These are phyloP conservation scores for Chionoecetes opilio DNA, from an alignment of 1,140 invertebrate genomes.

Conservation along the genomic window DNA sequence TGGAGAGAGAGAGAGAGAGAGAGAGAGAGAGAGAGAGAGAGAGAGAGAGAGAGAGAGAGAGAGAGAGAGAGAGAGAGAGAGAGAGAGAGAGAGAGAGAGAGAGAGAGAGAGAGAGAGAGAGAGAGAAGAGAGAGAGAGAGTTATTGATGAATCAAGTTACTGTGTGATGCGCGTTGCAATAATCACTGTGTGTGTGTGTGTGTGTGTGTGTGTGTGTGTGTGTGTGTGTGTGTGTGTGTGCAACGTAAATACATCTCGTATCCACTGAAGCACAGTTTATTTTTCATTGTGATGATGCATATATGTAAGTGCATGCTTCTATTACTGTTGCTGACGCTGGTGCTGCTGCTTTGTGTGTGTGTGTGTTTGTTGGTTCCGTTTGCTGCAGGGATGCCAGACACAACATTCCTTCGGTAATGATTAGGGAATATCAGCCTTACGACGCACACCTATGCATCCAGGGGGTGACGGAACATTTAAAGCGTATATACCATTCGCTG, in stretches of 20 bases:
- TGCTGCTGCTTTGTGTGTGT: slow-evolving; percentile 42
- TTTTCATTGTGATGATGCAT: no score
- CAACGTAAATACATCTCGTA: no score
- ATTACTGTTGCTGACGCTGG: no score
- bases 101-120: slow-evolving; percentile 19
- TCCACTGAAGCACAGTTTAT: no score
- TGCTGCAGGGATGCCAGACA: not conserved
- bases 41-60: not conserved
- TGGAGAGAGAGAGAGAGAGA: no score
- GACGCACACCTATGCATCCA: not conserved
- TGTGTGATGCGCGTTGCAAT: no score
- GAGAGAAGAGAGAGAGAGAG: not conserved
- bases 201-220: slow-evolving; percentile 53
- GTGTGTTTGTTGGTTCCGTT: slow-evolving; percentile 15
- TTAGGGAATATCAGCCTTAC: not conserved
- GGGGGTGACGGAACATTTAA: not conserved
- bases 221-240: slow-evolving; percentile 29
- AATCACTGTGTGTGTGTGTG: slow-evolving; percentile 34
- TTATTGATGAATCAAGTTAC: not conserved
- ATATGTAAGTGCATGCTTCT: no score
- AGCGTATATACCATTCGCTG: not conserved
- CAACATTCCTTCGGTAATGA: not conserved
- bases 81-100: slow-evolving; percentile 19
- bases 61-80: slow-evolving; percentile 31
- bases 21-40: no score